Evolutionary conservation across 2,888 invertebrate genomes (phyloP).

Genomic region (Drosophila putrida): DNA sequence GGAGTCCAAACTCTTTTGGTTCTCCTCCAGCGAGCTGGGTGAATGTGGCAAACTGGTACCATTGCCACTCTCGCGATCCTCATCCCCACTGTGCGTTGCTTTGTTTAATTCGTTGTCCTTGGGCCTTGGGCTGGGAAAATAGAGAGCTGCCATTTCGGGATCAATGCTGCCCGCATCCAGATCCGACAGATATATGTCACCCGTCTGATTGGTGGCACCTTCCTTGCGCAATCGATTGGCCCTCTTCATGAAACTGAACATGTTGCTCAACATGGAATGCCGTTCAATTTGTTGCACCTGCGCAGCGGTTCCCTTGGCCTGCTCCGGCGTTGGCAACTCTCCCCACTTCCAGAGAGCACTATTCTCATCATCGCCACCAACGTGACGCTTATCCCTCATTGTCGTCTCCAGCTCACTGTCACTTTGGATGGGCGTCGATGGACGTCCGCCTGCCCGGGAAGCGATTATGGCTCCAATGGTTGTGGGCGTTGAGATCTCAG

Average conservation of each 20-base stretch:
- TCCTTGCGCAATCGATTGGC: conserved; percentile 88
- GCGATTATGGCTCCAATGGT: conserved; percentile 89
- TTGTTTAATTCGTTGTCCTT: conserved; percentile 43
- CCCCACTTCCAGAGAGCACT: conserved; percentile 94
- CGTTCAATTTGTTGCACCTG: conserved; percentile 80
- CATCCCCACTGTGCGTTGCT: conserved; percentile 87
- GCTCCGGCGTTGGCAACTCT: conserved; percentile 89
- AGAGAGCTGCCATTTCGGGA: conserved; percentile 95
- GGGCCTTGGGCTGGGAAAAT: conserved; percentile 88
- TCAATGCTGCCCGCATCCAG: conserved; percentile 94
- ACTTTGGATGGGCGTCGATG: conserved; percentile 94
- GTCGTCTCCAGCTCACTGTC: conserved; percentile 96
- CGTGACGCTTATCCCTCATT: conserved; percentile 84
- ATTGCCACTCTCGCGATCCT: conserved; percentile 98
- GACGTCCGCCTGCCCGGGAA: conserved; percentile 87
- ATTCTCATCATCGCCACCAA: conserved; percentile 72
- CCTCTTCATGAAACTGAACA: conserved; percentile 97
- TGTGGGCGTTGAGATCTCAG: conserved; percentile 90
- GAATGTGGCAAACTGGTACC: conserved; percentile 98
- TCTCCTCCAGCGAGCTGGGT: conserved; percentile 93
- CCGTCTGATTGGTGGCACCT: conserved; percentile 86
- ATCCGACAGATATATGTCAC: conserved; percentile 96
- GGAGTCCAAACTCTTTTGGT: conserved; percentile 91
- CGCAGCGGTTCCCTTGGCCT: conserved; percentile 68
- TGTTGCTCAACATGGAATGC: conserved; percentile 93